A percentile compares a stretch with the other conserved stretches of the same genome.
phyloP scores from a whole-genome alignment of 2,113 vertebrate genomes.

The Tragelaphus scriptus region DNA sequence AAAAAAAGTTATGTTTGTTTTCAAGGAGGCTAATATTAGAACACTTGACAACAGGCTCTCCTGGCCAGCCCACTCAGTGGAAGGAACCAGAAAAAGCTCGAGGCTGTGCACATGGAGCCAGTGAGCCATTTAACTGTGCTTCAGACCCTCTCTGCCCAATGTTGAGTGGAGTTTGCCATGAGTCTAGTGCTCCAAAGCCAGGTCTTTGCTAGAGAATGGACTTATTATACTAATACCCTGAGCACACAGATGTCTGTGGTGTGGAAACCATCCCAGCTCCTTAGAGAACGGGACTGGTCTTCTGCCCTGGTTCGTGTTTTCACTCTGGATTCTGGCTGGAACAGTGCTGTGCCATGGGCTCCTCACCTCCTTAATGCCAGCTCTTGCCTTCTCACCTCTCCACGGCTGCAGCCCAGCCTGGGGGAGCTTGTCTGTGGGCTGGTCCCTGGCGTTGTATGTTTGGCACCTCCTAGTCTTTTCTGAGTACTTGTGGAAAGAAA shows the following conservation, averaged over 20 bases:
- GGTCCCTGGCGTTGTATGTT: neutral
- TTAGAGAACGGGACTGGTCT: neutral
- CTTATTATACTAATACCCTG: neutral
- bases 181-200: too few relatives aligned
- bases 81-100: rapidly evolving
- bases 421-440: neutral
- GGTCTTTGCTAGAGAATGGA: neutral
- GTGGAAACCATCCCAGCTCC: neutral
- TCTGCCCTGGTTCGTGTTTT: neutral
- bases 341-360: neutral
- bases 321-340: neutral
- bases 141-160: neutral
- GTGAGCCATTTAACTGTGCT: rapidly evolving
- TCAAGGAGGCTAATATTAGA: neutral
- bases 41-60: neutral
- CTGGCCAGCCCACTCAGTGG: neutral
- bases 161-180: neutral
- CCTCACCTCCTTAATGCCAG: neutral
- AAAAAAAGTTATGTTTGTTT: neutral
- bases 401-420: rapidly evolving
- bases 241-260: too few relatives aligned
- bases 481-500: neutral
- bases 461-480: neutral
- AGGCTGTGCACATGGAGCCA: neutral
- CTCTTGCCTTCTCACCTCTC: neutral